A percentile compares a stretch with the other conserved stretches of the same genome.
These are phyloP conservation scores for Syngnathus floridae DNA, from an alignment of 2,113 vertebrate genomes.

Conservation along the genomic window DNA sequence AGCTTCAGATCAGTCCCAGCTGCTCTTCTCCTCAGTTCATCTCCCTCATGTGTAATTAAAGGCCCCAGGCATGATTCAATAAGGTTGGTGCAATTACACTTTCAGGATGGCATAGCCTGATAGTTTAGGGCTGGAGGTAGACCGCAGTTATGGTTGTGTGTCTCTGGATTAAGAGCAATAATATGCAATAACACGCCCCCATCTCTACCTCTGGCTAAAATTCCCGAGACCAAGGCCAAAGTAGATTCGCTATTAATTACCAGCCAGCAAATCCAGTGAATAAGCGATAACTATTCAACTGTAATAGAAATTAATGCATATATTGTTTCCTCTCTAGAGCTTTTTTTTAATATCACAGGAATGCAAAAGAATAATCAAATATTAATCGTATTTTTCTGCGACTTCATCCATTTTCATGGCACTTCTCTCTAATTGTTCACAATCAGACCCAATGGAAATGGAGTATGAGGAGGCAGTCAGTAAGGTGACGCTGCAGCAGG, in stretches of 20 bases:
- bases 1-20: background rate
- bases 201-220: conserved; percentile 24
- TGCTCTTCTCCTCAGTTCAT: conserved; percentile 28
- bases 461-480: conserved; percentile 97
- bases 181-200: conserved; percentile 36
- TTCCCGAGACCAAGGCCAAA: conserved; percentile 31
- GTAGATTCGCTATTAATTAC: conserved; percentile 44
- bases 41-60: conserved; percentile 56
- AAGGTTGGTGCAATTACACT: conserved; percentile 59
- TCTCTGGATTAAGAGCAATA: conserved; percentile 55
- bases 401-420: background rate
- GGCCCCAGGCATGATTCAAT: conserved; percentile 41
- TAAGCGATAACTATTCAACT: conserved; percentile 43
- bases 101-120: conserved; percentile 34
- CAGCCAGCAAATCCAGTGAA: conserved; percentile 42
- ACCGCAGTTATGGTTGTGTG: conserved; percentile 42
- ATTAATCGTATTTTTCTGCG: background rate
- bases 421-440: background rate
- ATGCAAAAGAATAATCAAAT: background rate
- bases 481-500: conserved; percentile 89
- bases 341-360: conserved; percentile 9
- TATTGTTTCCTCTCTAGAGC: conserved; percentile 30
- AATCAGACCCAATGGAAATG: conserved; percentile 83
- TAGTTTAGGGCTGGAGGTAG: conserved; percentile 34
- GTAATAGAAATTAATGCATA: conserved; percentile 38